Conservation (phyloP, 2,113 vertebrate genomes). For the Corythaixoides concolor region DNA sequence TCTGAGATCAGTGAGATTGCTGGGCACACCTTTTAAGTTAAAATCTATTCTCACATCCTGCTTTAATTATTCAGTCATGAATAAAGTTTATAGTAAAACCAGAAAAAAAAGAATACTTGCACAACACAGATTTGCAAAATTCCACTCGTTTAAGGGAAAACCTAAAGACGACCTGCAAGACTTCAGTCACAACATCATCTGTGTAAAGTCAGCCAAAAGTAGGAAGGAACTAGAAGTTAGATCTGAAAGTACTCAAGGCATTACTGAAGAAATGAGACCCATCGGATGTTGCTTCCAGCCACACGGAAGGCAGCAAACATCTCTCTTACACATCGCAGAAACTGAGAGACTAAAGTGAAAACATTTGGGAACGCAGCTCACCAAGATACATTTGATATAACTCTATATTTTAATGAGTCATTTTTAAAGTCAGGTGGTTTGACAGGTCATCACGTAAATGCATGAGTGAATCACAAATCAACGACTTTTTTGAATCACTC, state of each 20-base stretch:
- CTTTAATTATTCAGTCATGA: not conserved
- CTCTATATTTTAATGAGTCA: not conserved
- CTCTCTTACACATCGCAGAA: not conserved
- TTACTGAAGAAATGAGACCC: not conserved
- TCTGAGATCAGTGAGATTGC: not conserved
- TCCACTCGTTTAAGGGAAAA: not conserved
- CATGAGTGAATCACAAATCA: not conserved
- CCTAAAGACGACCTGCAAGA: not conserved
- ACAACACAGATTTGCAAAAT: not conserved
- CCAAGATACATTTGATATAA: not conserved
- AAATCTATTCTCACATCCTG: constrained; percentile 18
- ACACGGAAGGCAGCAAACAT: not conserved
- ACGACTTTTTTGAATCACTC: not conserved
- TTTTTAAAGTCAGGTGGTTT: constrained; percentile 6
- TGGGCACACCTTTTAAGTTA: not conserved
- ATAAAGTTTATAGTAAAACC: not conserved
- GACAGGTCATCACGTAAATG: not conserved
- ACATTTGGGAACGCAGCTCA: not conserved
- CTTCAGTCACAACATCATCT: not conserved
- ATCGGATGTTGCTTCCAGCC: not conserved
- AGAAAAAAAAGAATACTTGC: not conserved
- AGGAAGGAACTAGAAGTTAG: not conserved
- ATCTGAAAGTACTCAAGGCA: not conserved
- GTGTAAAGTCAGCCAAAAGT: not conserved
- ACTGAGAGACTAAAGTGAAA: not conserved